These are phyloP conservation scores for Myrmecophaga tridactyla DNA, from an alignment of 2,113 vertebrate genomes.

Conservation along the genomic window DNA sequence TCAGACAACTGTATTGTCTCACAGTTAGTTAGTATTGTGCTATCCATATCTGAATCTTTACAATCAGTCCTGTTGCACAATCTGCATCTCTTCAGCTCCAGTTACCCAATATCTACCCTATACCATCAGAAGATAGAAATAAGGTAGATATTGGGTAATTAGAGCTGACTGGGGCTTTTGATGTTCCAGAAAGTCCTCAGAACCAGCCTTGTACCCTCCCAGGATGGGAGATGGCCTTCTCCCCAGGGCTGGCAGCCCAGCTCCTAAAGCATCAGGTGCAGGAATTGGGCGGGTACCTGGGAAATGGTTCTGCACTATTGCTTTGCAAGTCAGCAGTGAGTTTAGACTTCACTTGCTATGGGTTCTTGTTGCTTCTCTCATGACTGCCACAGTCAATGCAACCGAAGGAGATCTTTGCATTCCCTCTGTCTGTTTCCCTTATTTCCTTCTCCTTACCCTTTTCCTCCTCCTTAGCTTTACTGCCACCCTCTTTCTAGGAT, in stretches of 20 bases:
- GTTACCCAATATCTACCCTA: no score
- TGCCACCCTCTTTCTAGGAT: background rate
- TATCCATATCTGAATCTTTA: no score
- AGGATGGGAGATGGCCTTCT: background rate
- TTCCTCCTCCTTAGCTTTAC: background rate
- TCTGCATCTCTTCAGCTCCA: no score
- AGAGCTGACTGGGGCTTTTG: no score
- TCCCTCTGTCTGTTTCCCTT: background rate
- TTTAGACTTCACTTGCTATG: background rate
- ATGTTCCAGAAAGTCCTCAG: background rate
- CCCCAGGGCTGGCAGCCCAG: background rate
- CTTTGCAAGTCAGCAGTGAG: background rate
- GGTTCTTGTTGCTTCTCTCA: background rate
- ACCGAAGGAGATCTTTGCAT: background rate
- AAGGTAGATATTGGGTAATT: no score
- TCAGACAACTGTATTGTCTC: no score
- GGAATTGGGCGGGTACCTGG: background rate
- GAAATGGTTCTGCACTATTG: background rate
- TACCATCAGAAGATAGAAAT: no score
- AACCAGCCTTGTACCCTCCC: no score
- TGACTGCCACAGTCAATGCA: rapidly evolving
- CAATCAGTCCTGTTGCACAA: no score
- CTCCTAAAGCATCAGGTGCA: background rate
- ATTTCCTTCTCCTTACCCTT: background rate
- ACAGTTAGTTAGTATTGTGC: no score